Percentiles rank a stretch among this genome's conserved stretches.
Conservation (phyloP, 2,113 vertebrate genomes). For the Alces alces region DNA sequence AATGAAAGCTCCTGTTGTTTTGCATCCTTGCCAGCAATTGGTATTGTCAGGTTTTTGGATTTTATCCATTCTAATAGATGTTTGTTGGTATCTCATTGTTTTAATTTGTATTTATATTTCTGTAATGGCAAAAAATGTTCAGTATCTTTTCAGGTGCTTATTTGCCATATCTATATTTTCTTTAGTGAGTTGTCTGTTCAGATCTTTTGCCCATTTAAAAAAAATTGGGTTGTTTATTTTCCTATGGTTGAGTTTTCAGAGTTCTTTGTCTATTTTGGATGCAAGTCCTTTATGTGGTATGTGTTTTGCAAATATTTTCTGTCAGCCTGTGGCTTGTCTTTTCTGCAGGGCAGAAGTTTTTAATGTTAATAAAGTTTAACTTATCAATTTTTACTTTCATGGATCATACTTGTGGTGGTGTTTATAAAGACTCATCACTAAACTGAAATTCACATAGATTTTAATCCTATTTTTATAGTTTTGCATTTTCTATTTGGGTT, state of each 20-base stretch:
- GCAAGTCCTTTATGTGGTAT: not conserved
- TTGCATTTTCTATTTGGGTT: not conserved
- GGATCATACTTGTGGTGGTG: not conserved
- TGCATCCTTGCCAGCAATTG: not conserved
- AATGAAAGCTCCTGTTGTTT: not conserved
- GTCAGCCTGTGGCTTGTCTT: not conserved
- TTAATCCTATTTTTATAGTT: not conserved
- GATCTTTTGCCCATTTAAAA: not conserved
- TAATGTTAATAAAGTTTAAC: not conserved
- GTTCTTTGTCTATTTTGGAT: not conserved
- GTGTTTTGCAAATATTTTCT: not conserved
- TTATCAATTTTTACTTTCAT: not conserved
- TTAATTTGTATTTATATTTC: not conserved
- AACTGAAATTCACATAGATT: not conserved
- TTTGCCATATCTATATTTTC: not conserved
- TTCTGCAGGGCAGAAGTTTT: not conserved
- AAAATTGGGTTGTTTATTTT: not conserved
- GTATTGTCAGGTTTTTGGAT: not conserved
- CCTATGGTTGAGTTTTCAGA: not conserved
- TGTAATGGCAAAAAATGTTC: not conserved
- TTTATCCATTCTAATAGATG: not conserved
- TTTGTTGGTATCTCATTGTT: not conserved
- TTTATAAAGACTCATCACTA: not conserved
- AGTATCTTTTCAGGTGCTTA: not conserved
- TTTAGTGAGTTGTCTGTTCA: not conserved